A percentile compares a stretch with the other conserved stretches of the same genome.
phyloP scores from a whole-genome alignment of 35 echinoderm and acorn worm species.

The Lytechinus variegatus region DNA sequence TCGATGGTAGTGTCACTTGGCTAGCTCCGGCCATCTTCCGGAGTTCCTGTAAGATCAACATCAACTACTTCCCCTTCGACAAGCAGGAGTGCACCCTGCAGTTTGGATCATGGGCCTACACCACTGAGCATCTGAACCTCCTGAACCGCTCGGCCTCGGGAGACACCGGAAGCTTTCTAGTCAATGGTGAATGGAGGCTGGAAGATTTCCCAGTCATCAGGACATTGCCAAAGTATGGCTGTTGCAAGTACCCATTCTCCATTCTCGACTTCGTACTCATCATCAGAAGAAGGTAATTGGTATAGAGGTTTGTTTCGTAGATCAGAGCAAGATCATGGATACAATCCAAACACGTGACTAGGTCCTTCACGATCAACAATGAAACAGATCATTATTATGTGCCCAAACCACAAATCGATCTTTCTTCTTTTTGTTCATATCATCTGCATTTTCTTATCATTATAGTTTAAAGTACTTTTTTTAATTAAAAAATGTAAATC shows the following conservation, averaged over 20 bases:
- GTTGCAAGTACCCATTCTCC: slow-evolving; percentile 77
- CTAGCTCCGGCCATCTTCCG: slow-evolving; percentile 90
- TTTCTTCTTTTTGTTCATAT: too few species aligned
- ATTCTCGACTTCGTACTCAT: slow-evolving; percentile 78
- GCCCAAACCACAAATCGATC: too few species aligned
- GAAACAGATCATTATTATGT: too few species aligned
- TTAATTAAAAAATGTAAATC: too few species aligned
- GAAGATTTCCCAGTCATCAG: slow-evolving; percentile 71
- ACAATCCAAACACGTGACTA: too few species aligned
- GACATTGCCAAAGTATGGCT: slow-evolving; percentile 58
- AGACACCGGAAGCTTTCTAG: slow-evolving; percentile 74
- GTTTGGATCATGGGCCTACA: slow-evolving; percentile 92
- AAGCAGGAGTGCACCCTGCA: slow-evolving; percentile 74
- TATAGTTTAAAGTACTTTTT: too few species aligned
- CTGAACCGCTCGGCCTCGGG: slow-evolving; percentile 66
- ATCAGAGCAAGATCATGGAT: too few species aligned
- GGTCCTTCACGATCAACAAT: too few species aligned
- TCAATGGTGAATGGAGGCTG: slow-evolving; percentile 86
- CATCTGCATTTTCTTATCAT: too few species aligned
- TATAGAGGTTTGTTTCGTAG: background rate
- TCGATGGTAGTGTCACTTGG: slow-evolving; percentile 75
- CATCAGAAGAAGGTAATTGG: slow-evolving; percentile 47
- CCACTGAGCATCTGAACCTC: slow-evolving; percentile 66
- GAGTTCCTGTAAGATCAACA: slow-evolving; percentile 89
- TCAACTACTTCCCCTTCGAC: slow-evolving; percentile 91